Evolutionary conservation across 2,888 invertebrate genomes (phyloP).

Genomic region (Drosophila lacicola): DNA sequence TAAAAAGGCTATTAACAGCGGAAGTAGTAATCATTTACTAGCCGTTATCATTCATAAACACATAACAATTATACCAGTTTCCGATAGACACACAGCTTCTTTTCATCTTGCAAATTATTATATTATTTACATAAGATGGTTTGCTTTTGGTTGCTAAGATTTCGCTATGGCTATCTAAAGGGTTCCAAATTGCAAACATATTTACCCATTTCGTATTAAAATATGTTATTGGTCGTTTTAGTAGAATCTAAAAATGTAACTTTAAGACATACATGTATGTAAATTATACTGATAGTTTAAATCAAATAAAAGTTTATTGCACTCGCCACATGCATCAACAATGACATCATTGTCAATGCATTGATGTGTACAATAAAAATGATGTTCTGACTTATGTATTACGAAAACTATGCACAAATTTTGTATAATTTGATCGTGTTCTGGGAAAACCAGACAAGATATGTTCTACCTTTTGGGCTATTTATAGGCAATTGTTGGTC

Average conservation of each 20-base stretch:
- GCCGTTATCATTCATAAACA: neutral
- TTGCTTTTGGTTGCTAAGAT: neutral
- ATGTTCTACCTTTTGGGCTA: conserved; percentile 65
- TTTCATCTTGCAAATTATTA: neutral
- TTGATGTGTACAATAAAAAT: conserved; percentile 7
- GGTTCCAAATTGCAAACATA: conserved; percentile 24
- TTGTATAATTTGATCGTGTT: conserved; percentile 37
- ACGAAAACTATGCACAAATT: conserved; percentile 59
- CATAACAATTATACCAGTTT: too few relatives aligned
- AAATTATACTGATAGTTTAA: conserved; percentile 3
- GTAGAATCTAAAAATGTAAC: conserved; percentile 23
- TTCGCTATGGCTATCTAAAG: neutral
- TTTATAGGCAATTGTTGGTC: conserved; percentile 67
- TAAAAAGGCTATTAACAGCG: neutral
- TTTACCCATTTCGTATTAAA: conserved; percentile 60
- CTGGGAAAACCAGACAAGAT: conserved; percentile 46
- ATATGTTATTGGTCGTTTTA: conserved; percentile 29
- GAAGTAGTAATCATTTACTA: neutral
- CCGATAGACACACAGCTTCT: neutral
- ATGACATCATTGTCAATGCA: conserved; percentile 34
- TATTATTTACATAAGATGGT: neutral
- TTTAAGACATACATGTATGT: conserved; percentile 5
- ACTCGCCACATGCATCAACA: conserved; percentile 19
- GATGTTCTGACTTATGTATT: neutral
- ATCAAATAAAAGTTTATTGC: conserved; percentile 12